Evolutionary conservation across 1,140 invertebrate species (phyloP).

Genomic region (Epicauta chinensis): DNA sequence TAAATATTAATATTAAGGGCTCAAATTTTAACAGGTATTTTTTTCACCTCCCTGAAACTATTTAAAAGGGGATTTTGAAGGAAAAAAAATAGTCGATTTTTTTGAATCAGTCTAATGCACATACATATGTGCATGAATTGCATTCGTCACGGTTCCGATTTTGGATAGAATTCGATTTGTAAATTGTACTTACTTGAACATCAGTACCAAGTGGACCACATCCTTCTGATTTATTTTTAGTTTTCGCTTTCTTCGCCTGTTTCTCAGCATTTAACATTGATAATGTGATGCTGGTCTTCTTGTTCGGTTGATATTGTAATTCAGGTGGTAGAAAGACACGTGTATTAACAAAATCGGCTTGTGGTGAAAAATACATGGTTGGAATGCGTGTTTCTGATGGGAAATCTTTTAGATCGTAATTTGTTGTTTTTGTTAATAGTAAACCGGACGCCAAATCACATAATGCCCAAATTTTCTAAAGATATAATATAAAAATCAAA

Average conservation of each 20-base stretch:
- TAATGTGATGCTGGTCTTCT: constrained; percentile 45
- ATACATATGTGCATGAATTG: too few relatives aligned
- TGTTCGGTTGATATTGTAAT: constrained; percentile 51
- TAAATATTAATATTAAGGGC: too few relatives aligned
- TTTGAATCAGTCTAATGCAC: too few relatives aligned
- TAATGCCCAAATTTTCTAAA: constrained; percentile 90
- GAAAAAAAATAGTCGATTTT: too few relatives aligned
- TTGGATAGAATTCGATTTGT: constrained; percentile 6
- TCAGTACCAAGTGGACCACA: constrained; percentile 56
- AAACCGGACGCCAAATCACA: constrained; percentile 91
- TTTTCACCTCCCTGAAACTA: too few relatives aligned
- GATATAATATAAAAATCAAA: not conserved
- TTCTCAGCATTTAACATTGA: constrained; percentile 43
- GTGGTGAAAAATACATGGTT: constrained; percentile 76
- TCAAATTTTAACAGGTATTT: too few relatives aligned
- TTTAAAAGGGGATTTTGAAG: too few relatives aligned
- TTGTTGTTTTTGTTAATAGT: constrained; percentile 77
- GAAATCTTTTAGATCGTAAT: constrained; percentile 84
- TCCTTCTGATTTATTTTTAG: constrained; percentile 49
- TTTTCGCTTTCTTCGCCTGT: constrained; percentile 43
- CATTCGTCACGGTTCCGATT: too few relatives aligned
- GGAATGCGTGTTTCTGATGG: constrained; percentile 76
- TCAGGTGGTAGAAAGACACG: constrained; percentile 62
- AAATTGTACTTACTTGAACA: constrained; percentile 48
- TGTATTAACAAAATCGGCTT: constrained; percentile 65